Evolutionary conservation across 2,888 invertebrate genomes (phyloP), one percentile per base, ranked within the genome.

Genomic region (Agelastica alni): DNA sequence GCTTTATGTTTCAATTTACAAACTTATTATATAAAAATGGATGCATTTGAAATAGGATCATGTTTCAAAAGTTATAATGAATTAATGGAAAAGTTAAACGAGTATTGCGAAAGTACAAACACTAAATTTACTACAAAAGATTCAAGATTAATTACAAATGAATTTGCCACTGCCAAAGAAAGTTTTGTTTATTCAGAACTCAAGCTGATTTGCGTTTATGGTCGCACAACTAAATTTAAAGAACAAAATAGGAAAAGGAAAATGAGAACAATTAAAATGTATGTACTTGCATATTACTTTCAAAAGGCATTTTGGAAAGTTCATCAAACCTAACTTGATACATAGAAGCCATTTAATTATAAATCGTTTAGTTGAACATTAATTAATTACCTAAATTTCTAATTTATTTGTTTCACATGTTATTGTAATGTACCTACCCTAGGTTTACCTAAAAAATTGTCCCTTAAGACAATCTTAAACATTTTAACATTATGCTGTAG

Each of bases 71-170:
- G 59, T 30, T 65, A 65, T 28, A 49, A 58, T 16, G 53, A 62
- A 13, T 49, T 64, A 31, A 61, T 55, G 46, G 44, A 62, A 36
- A 53, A 51, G 36, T 31, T 65, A 37, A 56, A 58, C 5, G 48
- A 59, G 26, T 65, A 62, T 46, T 60, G 60, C 18, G 13, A 51
- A 12, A 49, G 22, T 32, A 64, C 61, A 6, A 51, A 63, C 44
- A 56, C 59, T 4, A 62, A 61, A 52, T 64, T 61, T 53, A 60
- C 61, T 34, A 65, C 63, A 37, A 59, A 63, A 37, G 64, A 64
- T 42, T 62, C 59, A 4, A 60, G 61, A 48, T 55, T 64, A 18
- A 64, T 64, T 28, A 44, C 49, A 20, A 48, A 62, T 20, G 52
- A 60, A 49, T 53, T 62, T 30, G 48, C 47, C 12, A 53, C 46